Evolutionary conservation across 2,888 invertebrate species (phyloP).

Genomic region (Drosophila picticornis): DNA sequence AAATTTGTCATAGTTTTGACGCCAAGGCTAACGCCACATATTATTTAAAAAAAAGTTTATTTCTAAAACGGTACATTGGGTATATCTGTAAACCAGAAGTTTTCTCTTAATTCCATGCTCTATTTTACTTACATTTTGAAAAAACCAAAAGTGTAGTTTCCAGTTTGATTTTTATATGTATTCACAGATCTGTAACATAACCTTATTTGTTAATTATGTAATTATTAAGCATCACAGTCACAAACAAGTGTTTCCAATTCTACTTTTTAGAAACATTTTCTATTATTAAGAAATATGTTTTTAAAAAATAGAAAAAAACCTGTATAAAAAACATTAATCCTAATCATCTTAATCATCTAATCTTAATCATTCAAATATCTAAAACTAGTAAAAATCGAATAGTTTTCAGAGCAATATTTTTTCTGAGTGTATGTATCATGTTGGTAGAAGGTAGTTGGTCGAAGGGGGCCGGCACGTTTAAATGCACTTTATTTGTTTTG

Average conservation of each 20-base stretch:
- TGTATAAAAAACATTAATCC: rapidly evolving
- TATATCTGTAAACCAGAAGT: background rate
- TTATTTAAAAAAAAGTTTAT: background rate
- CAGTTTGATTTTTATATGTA: background rate
- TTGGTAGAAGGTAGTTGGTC: slow-evolving; percentile 4
- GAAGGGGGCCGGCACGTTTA: slow-evolving; percentile 47
- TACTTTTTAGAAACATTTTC: background rate
- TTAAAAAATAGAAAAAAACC: background rate
- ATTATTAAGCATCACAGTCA: background rate
- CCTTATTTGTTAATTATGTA: background rate
- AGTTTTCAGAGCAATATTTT: background rate
- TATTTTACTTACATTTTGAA: background rate
- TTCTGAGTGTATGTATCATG: slow-evolving; percentile 5
- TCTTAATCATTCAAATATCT: too few relatives aligned
- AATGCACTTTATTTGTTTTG: slow-evolving; percentile 72
- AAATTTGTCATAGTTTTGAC: background rate
- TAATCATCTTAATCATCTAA: too few relatives aligned
- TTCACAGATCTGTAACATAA: background rate
- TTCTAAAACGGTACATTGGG: background rate
- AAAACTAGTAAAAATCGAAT: too few relatives aligned
- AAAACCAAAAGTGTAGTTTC: background rate
- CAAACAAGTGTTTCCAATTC: background rate
- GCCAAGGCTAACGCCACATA: background rate
- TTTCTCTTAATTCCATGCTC: background rate
- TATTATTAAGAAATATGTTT: background rate